A percentile compares a stretch with the other conserved stretches of the same genome.
Evolutionary conservation across 2,888 invertebrate species (phyloP).

Genomic region (Pemphredon lugubris): DNA sequence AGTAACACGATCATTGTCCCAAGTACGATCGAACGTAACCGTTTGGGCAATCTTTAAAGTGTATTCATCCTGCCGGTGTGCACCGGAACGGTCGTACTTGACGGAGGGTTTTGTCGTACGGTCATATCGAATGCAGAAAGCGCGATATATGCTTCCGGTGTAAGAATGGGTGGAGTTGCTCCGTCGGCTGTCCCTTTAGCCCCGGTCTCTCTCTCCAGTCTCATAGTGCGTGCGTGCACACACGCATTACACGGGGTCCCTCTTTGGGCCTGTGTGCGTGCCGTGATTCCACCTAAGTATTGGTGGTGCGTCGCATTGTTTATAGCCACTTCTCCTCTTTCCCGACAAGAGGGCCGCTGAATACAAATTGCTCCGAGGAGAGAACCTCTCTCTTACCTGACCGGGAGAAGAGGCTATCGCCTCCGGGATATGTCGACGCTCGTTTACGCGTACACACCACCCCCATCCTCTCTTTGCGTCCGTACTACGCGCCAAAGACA

Average conservation of each 20-base stretch:
- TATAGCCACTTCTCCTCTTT: slow-evolving; percentile 79
- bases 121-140: slow-evolving; percentile 79
- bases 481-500: slow-evolving; percentile 14
- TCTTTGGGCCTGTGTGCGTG: slow-evolving; percentile 49
- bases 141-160: slow-evolving; percentile 79
- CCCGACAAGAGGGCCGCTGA: slow-evolving; percentile 75
- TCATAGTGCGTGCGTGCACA: slow-evolving; percentile 58
- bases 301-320: slow-evolving; percentile 79
- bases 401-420: slow-evolving; percentile 54
- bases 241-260: slow-evolving; percentile 17
- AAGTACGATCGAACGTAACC: too few relatives aligned
- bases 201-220: slow-evolving; percentile 64
- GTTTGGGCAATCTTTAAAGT: slow-evolving; percentile 13
- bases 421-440: slow-evolving; percentile 58
- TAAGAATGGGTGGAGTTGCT: slow-evolving; percentile 72
- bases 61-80: slow-evolving; percentile 24
- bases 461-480: slow-evolving; percentile 26
- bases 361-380: slow-evolving; percentile 77
- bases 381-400: slow-evolving; percentile 60
- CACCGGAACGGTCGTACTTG: slow-evolving; percentile 61
- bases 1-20: too few relatives aligned
- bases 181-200: slow-evolving; percentile 72
- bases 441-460: slow-evolving; percentile 54
- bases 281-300: slow-evolving; percentile 74
- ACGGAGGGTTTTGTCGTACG: slow-evolving; percentile 53